Percentiles rank a stretch among this genome's conserved stretches.
Conservation (phyloP, 2,888 invertebrate genomes). For the Pristionchus japonicus region DNA sequence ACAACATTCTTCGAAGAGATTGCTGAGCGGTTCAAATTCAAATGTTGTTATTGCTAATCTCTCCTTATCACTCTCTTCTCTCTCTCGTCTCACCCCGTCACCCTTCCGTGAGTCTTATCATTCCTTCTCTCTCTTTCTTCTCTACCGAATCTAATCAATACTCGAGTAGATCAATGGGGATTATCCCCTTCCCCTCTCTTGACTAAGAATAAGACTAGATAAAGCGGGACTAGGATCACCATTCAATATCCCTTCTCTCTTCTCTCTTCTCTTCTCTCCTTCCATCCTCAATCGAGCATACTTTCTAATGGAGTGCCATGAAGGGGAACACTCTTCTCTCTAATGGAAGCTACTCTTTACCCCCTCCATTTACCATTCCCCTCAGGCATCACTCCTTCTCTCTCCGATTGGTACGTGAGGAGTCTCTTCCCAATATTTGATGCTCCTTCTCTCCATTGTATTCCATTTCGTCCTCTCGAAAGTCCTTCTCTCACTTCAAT, state of each 20-base stretch:
- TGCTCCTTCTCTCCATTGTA: background rate
- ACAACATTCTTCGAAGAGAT: background rate
- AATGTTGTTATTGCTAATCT: background rate
- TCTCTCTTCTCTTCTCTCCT: background rate
- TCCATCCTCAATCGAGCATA: background rate
- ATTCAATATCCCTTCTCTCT: background rate
- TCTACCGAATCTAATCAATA: background rate
- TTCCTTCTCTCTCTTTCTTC: background rate
- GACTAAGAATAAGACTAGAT: background rate
- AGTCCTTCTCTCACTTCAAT: constrained; percentile 18
- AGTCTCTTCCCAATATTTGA: constrained; percentile 21
- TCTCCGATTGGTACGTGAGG: constrained; percentile 1
- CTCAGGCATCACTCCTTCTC: background rate
- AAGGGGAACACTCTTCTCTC: constrained; percentile 6
- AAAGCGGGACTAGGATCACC: background rate
- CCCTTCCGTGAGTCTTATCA: constrained; percentile 5
- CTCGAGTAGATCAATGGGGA: background rate
- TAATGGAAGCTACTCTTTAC: constrained; percentile 15
- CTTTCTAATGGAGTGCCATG: constrained; percentile 37
- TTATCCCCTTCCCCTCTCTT: background rate
- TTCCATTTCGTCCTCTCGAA: constrained; percentile 1
- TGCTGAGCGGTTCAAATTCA: background rate
- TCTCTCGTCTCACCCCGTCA: too few relatives aligned
- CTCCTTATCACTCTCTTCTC: background rate
- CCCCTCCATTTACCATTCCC: constrained; percentile 12